These are phyloP conservation scores for Ctenicera cuprea DNA, from an alignment of 2,888 invertebrate species.

Conservation along the genomic window DNA sequence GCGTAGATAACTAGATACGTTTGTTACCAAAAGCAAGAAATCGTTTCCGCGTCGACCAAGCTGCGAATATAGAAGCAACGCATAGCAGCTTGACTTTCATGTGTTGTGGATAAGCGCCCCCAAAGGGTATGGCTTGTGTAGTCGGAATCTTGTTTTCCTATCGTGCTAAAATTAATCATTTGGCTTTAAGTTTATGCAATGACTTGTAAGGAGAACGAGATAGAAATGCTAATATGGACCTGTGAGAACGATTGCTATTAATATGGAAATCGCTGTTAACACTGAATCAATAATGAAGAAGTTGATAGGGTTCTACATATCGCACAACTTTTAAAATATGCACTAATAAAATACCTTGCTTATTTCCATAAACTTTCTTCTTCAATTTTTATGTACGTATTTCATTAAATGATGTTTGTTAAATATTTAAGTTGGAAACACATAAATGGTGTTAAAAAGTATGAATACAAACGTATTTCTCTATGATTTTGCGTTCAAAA, in stretches of 20 bases:
- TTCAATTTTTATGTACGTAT: no score
- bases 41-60: conserved; percentile 5
- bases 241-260: conserved; percentile 17
- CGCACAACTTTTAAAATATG: neutral
- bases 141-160: conserved; percentile 24
- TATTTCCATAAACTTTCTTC: no score
- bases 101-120: conserved; percentile 4
- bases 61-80: conserved; percentile 1
- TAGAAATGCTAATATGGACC: conserved; percentile 29
- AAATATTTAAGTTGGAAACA: no score
- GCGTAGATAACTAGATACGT: conserved; percentile 14
- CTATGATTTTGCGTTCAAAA: no score
- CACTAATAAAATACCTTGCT: no score
- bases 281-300: conserved; percentile 8
- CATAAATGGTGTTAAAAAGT: no score
- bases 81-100: conserved; percentile 13
- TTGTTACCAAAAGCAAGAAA: conserved; percentile 7
- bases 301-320: neutral
- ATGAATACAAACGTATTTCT: no score
- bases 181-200: conserved; percentile 27
- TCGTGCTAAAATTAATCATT: conserved; percentile 27
- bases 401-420: no score
- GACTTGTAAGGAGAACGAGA: conserved; percentile 24
- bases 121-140: conserved; percentile 22
- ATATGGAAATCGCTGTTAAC: conserved; percentile 17